These are phyloP conservation scores for Pachydiplax longipennis DNA, from an alignment of 2,888 invertebrate species.

Conservation along the genomic window DNA sequence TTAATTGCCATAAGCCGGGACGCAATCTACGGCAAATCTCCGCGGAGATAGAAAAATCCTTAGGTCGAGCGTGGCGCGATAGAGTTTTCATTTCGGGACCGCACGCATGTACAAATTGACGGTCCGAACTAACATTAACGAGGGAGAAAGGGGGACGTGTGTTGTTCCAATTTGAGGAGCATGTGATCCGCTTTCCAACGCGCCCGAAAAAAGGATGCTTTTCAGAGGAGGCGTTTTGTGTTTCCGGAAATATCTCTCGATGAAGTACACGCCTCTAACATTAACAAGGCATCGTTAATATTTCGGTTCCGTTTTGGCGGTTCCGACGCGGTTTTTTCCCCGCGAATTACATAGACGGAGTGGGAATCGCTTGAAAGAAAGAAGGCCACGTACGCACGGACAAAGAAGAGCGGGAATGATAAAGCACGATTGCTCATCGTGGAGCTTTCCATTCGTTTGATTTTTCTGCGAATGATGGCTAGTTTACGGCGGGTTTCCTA, in stretches of 20 bases:
- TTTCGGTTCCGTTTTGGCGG: conserved; percentile 7
- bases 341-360: background rate
- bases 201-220: background rate
- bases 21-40: no score
- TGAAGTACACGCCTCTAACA: background rate
- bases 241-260: background rate
- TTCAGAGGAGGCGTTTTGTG: background rate
- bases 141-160: background rate
- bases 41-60: no score
- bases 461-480: background rate
- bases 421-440: background rate
- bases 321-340: background rate
- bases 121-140: background rate
- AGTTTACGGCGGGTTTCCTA: background rate
- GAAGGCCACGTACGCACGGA: no score
- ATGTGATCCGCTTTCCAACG: background rate
- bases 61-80: no score
- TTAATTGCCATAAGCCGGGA: no score
- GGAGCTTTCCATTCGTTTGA: background rate
- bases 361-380: background rate
- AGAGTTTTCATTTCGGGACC: no score
- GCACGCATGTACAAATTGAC: no score
- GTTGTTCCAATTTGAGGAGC: background rate
- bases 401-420: background rate
- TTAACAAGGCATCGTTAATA: conserved; percentile 39